Evolutionary conservation across 2,888 invertebrate genomes (phyloP).

Genomic region (Lithophane ornitopus): DNA sequence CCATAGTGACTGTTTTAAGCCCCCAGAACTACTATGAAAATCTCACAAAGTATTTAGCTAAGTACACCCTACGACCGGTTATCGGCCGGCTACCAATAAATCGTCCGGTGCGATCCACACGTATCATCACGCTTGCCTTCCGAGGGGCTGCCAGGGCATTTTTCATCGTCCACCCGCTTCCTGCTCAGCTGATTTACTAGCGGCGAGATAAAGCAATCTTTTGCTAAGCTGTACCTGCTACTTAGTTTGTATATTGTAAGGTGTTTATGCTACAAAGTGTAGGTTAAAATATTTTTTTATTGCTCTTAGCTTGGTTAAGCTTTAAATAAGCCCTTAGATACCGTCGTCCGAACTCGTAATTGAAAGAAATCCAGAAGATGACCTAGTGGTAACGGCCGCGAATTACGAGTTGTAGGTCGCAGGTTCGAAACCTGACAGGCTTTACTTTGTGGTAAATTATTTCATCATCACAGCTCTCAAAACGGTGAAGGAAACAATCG

Average conservation of each 20-base stretch:
- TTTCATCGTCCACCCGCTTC: conserved; percentile 78
- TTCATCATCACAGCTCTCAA: no score
- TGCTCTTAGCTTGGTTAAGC: no score
- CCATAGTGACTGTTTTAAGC: no score
- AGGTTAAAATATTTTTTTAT: conserved; percentile 3
- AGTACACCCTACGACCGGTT: conserved; percentile 56
- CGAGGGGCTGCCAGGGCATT: conserved; percentile 72
- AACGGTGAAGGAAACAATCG: no score
- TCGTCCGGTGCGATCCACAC: conserved; percentile 67
- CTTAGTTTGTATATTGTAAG: conserved; percentile 42
- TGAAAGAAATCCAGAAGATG: no score
- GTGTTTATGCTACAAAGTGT: conserved; percentile 22
- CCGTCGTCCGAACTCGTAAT: neutral
- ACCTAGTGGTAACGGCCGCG: no score
- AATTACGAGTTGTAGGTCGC: no score
- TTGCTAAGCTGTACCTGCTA: conserved; percentile 61
- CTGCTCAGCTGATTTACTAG: conserved; percentile 77
- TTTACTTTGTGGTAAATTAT: no score
- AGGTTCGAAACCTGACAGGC: no score
- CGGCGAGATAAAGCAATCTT: conserved; percentile 75
- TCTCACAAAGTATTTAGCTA: conserved; percentile 59
- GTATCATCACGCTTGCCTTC: conserved; percentile 73
- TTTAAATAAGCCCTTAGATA: neutral
- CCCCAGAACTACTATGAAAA: conserved; percentile 38
- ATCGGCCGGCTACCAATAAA: conserved; percentile 64